Evolutionary conservation across 2,113 vertebrate genomes (phyloP).

Genomic region (Condylura cristata): DNA sequence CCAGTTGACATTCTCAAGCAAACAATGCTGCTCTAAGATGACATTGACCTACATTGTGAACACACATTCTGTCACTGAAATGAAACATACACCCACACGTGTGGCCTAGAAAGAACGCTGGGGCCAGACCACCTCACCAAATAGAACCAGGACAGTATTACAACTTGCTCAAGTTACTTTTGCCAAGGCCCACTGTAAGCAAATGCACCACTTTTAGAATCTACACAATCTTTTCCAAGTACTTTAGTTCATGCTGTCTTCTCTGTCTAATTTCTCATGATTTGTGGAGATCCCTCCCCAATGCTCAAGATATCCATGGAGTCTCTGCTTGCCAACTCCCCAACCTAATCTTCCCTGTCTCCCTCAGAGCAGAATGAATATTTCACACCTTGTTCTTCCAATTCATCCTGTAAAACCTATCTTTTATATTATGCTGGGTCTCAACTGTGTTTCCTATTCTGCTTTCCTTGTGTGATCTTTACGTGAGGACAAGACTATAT

Average conservation of each 20-base stretch:
- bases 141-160: not conserved
- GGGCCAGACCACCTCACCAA: not conserved
- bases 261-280: not conserved
- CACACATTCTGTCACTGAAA: conserved; percentile 8
- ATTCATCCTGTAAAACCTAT: not conserved
- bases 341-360: not conserved
- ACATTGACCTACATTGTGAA: conserved; percentile 43
- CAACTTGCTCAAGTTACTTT: not conserved
- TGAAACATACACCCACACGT: conserved; percentile 12
- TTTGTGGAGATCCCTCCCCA: not conserved
- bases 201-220: not conserved
- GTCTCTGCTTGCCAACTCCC: not conserved
- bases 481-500: not conserved
- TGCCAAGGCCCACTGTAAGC: conserved; percentile 10
- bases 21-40: conserved; percentile 60
- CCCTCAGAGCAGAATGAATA: not conserved
- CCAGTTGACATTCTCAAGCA: conserved; percentile 62
- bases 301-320: not conserved
- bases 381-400: not conserved
- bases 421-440: not conserved
- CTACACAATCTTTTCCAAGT: not conserved
- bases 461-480: not conserved
- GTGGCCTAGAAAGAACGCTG: not conserved
- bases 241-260: not conserved
- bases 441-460: not conserved